These are phyloP conservation scores for Phoxinus phoxinus DNA, from an alignment of 2,113 vertebrate genomes.

Conservation along the genomic window DNA sequence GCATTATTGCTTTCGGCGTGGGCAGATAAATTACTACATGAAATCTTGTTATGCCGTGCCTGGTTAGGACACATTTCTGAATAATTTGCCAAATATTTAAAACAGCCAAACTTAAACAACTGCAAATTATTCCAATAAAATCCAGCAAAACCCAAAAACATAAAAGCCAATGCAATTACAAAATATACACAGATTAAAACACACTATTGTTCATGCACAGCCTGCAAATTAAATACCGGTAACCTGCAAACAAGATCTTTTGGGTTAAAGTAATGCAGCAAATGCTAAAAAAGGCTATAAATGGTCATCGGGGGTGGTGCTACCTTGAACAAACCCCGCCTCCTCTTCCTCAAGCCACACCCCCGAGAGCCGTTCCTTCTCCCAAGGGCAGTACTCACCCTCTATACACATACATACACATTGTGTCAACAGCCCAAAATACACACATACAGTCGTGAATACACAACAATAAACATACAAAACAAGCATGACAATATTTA, in stretches of 20 bases:
- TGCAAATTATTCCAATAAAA: neutral
- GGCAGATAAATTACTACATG: neutral
- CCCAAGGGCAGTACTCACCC: constrained; percentile 87
- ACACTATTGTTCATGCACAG: neutral
- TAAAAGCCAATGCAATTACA: neutral
- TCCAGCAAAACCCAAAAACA: neutral
- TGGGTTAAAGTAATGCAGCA: neutral
- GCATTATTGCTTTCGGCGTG: neutral
- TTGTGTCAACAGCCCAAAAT: constrained; percentile 61
- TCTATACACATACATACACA: constrained; percentile 74
- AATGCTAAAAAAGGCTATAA: constrained; percentile 1
- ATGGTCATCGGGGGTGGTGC: constrained; percentile 52
- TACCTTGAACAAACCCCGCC: constrained; percentile 82
- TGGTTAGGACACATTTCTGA: constrained; percentile 1
- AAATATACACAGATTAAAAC: constrained; percentile 1
- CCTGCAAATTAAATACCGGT: neutral
- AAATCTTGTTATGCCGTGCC: neutral
- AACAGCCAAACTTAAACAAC: neutral
- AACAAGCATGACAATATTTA: constrained; percentile 57
- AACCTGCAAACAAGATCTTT: constrained; percentile 1
- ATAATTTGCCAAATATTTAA: neutral
- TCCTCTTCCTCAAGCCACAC: constrained; percentile 85
- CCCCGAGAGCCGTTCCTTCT: constrained; percentile 83
- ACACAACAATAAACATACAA: constrained; percentile 16
- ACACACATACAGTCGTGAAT: constrained; percentile 31